phyloP scores from a whole-genome alignment of 2,888 invertebrate species.

The Mesopsocus fuscifrons region DNA sequence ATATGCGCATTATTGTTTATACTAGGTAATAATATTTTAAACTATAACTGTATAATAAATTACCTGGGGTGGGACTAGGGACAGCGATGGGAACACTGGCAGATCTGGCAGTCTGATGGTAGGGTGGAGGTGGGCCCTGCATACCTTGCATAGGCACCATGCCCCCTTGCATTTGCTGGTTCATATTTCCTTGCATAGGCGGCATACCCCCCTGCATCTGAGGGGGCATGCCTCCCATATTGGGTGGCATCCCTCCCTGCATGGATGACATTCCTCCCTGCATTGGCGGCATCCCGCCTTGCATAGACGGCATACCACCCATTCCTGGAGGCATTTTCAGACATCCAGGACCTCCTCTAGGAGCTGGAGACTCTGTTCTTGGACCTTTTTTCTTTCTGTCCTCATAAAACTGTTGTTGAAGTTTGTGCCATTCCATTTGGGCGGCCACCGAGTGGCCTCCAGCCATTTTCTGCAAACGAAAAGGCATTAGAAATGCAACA shows the following conservation, averaged over 20 bases:
- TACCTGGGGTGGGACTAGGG: conserved; percentile 45
- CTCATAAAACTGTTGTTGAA: conserved; percentile 74
- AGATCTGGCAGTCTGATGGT: conserved; percentile 52
- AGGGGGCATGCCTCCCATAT: conserved; percentile 13
- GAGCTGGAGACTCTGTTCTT: conserved; percentile 2
- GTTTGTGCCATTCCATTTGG: conserved; percentile 78
- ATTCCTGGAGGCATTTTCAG: neutral
- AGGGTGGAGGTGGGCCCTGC: conserved; percentile 61
- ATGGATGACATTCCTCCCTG: conserved; percentile 15
- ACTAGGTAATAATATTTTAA: neutral
- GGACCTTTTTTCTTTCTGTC: conserved; percentile 38
- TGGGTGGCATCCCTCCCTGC: neutral
- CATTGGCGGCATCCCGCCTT: conserved; percentile 19
- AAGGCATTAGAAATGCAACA: no score
- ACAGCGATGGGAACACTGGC: conserved; percentile 55
- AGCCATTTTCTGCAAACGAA: neutral
- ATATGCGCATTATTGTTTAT: no score
- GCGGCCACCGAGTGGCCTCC: conserved; percentile 26
- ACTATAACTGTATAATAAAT: conserved; percentile 22
- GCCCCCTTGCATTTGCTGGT: neutral
- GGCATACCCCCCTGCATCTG: conserved; percentile 16
- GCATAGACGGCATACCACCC: conserved; percentile 13
- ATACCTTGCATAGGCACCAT: conserved; percentile 15
- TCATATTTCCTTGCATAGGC: conserved; percentile 19
- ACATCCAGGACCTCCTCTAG: conserved; percentile 21